Percentiles rank a stretch among this genome's conserved stretches.
Evolutionary conservation across 1,140 invertebrate genomes (phyloP).

Genomic region (Microplitis demolitor): DNA sequence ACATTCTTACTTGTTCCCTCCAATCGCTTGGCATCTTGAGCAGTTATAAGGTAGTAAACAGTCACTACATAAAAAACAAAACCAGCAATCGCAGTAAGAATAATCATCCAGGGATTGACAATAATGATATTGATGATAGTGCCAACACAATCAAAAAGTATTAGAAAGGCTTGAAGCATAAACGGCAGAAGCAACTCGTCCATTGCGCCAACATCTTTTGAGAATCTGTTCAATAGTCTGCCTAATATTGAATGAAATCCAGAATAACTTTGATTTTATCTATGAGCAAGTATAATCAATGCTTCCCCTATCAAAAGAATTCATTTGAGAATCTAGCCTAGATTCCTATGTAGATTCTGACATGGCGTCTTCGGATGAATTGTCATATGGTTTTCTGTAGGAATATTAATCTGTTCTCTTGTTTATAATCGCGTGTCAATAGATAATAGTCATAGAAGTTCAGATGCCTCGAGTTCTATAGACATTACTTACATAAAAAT

Average conservation of each 20-base stretch:
- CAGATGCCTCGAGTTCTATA: too few relatives aligned
- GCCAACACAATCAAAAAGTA: slow-evolving; percentile 49
- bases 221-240: slow-evolving; percentile 50
- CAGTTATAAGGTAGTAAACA: slow-evolving; percentile 67
- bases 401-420: too few relatives aligned
- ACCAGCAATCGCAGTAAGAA: slow-evolving; percentile 63
- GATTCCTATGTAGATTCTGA: too few relatives aligned
- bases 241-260: slow-evolving; percentile 13
- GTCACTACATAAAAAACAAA: slow-evolving; percentile 63
- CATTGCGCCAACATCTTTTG: slow-evolving; percentile 64
- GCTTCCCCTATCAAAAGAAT: too few relatives aligned
- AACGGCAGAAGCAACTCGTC: slow-evolving; percentile 70
- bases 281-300: too few relatives aligned
- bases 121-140: slow-evolving; percentile 63
- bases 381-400: too few relatives aligned
- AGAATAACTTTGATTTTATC: too few relatives aligned
- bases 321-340: too few relatives aligned
- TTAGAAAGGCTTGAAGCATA: slow-evolving; percentile 70
- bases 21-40: slow-evolving; percentile 66
- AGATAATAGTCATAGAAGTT: too few relatives aligned
- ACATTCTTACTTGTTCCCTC: slow-evolving; percentile 60
- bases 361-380: too few relatives aligned
- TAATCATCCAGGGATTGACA: slow-evolving; percentile 66
- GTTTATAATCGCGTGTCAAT: too few relatives aligned
- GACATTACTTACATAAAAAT: too few relatives aligned